phyloP scores from a whole-genome alignment of 2,888 invertebrate genomes.

The Athalia rosae region DNA sequence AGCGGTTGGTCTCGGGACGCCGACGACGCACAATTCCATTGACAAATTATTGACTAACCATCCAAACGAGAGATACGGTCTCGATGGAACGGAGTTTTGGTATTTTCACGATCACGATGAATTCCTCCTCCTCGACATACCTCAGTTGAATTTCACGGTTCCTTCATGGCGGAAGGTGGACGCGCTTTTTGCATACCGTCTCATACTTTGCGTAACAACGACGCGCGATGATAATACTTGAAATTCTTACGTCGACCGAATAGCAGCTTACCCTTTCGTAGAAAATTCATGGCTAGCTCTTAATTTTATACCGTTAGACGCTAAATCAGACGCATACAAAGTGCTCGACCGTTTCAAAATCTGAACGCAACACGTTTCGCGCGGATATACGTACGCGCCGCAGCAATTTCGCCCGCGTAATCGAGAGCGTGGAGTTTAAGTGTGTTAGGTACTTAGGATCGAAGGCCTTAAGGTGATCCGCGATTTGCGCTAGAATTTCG shows the following conservation, averaged over 20 bases:
- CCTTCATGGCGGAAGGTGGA: not conserved
- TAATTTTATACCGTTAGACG: constrained; percentile 16
- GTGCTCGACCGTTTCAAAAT: constrained; percentile 26
- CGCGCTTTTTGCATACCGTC: not conserved
- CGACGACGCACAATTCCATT: constrained; percentile 35
- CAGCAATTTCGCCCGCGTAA: no score
- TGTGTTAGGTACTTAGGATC: no score
- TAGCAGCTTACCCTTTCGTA: not conserved
- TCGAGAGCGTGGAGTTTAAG: no score
- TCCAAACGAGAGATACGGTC: constrained; percentile 16
- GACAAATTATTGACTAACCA: constrained; percentile 45
- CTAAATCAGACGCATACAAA: constrained; percentile 38
- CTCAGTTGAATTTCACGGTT: constrained; percentile 23
- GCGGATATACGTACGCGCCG: no score
- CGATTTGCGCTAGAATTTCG: not conserved
- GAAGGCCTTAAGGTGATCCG: not conserved
- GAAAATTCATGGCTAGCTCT: not conserved
- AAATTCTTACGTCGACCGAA: constrained; percentile 30
- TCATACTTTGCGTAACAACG: not conserved
- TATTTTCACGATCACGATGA: not conserved
- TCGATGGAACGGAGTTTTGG: not conserved
- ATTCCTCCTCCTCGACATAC: not conserved
- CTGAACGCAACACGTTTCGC: not conserved
- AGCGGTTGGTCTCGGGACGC: constrained; percentile 4
- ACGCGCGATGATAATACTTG: constrained; percentile 21